phyloP scores from a whole-genome alignment of 2,797 vertebrate genomes.

The Mallotus villosus region DNA sequence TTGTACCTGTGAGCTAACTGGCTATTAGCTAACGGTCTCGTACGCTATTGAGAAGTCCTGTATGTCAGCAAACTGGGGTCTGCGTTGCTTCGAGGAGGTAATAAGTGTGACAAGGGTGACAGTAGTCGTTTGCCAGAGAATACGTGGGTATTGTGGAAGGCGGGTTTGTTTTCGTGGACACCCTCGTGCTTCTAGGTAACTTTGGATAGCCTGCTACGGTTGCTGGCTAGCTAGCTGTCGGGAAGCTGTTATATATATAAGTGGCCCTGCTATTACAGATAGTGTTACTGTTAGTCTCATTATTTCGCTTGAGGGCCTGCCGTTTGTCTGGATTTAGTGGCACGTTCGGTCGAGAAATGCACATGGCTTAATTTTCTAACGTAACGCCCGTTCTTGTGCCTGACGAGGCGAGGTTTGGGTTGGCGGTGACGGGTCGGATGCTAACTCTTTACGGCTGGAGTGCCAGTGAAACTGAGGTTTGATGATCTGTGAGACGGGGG shows the following conservation, averaged over 20 bases:
- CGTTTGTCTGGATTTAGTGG: background rate
- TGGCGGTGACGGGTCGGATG: slow-evolving; percentile 18
- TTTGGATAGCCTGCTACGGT: background rate
- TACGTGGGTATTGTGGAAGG: background rate
- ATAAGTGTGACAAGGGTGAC: background rate
- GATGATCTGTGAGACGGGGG: background rate
- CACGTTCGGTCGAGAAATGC: background rate
- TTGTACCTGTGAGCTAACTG: background rate
- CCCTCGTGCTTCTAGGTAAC: background rate
- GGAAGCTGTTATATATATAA: background rate
- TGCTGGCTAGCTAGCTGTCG: background rate
- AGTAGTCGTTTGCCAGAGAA: background rate
- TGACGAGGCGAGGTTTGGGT: background rate
- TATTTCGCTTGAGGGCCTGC: background rate
- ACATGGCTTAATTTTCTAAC: background rate
- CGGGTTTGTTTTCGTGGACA: background rate
- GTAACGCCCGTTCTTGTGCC: background rate
- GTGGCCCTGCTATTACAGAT: background rate
- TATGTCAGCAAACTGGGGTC: background rate
- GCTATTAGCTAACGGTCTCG: background rate
- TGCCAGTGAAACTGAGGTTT: background rate
- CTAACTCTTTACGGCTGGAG: background rate
- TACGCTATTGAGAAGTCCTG: background rate
- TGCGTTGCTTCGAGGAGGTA: background rate
- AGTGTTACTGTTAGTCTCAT: background rate